Base-by-base conservation (phyloP, 1,140 invertebrate species). In the Drosophila ironensis region DNA sequence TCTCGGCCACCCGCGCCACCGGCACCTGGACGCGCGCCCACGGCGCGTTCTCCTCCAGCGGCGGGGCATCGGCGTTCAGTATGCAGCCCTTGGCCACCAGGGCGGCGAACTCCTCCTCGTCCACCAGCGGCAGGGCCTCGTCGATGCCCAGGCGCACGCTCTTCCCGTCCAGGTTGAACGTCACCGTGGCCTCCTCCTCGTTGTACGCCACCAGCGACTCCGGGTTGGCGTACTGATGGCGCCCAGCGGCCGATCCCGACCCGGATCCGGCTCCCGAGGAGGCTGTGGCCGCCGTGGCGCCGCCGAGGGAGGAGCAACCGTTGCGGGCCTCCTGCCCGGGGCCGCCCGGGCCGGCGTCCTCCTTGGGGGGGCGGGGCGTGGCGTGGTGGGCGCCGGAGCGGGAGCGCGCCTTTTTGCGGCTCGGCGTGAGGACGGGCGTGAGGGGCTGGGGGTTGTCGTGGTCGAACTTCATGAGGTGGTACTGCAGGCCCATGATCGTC, bases 401-500 rank as follows among this genome's bases (percentile, higher is more conserved):
- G 2, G 91, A 82, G 35, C 88, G 91, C 72, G 92, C 93, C 86
- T 93, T 93, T 72, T 92, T 91, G 38, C 90, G 87, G 57, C 89
- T 91, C 8, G 91, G 89, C 27, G 90, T 90, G 11, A 81, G 52
- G 11, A 91, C 47, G 69, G 91, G 91, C 24, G 91, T 90, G 8
- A 91, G 74, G 11, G 91, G 92, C 51, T 91, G 91, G 3, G 93
- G 93, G 86, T 93, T 93, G 64, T 95, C 94, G 88, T 97, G 96
- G 89, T 97, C 95, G 91, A 93, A 95, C 86, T 96, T 96, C 52
- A 94, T 94, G 60, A 97, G 91, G 90, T 97, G 96, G 90, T 95
- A 96, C 86, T 96, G 95, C 67, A 97, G 92, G 0, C 96, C 96
- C 87, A 93, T 94, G 52, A 96, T 93, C 66, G 95, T 96, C 91